These are phyloP conservation scores for Lateolabrax maculatus DNA, from an alignment of 2,797 vertebrate species.

Conservation along the genomic window DNA sequence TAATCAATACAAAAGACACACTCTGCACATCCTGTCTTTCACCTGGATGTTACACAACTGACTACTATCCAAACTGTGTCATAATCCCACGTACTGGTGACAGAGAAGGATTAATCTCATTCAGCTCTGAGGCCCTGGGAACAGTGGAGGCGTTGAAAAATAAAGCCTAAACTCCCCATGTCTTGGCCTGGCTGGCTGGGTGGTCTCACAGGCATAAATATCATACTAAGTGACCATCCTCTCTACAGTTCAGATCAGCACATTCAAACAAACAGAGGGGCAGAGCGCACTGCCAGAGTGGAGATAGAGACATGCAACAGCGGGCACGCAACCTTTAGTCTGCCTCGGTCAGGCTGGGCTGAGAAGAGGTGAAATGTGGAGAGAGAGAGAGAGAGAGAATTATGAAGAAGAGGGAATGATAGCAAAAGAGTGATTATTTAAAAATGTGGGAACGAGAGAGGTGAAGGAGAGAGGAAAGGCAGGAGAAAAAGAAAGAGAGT, in stretches of 20 bases:
- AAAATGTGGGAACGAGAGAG: conserved; percentile 33
- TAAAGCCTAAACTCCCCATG: conserved; percentile 60
- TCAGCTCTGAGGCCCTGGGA: conserved; percentile 71
- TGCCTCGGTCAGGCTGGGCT: conserved; percentile 13
- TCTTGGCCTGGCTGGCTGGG: conserved; percentile 72
- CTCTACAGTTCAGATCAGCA: conserved; percentile 79
- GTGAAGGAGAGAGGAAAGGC: conserved; percentile 28
- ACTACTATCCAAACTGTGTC: conserved; percentile 43
- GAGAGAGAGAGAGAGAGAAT: conserved; percentile 6
- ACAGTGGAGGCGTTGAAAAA: conserved; percentile 78
- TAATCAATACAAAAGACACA: conserved; percentile 41
- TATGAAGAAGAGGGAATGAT: conserved; percentile 22
- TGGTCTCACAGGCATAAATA: conserved; percentile 82
- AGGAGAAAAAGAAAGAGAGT: conserved; percentile 40
- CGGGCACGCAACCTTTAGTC: conserved; percentile 26
- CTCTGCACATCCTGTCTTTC: conserved; percentile 50
- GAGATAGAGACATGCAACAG: conserved; percentile 46
- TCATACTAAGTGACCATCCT: conserved; percentile 76
- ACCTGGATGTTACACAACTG: conserved; percentile 56
- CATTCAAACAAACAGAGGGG: conserved; percentile 80
- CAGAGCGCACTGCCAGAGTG: conserved; percentile 15
- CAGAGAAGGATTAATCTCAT: conserved; percentile 72
- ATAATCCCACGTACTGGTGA: conserved; percentile 65
- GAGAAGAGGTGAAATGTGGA: conserved; percentile 40
- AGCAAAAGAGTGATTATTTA: conserved; percentile 21